A percentile compares a stretch with the other conserved stretches of the same genome.
Evolutionary conservation across 2,888 invertebrate genomes (phyloP).

Genomic region (Cyclophora albipunctata): DNA sequence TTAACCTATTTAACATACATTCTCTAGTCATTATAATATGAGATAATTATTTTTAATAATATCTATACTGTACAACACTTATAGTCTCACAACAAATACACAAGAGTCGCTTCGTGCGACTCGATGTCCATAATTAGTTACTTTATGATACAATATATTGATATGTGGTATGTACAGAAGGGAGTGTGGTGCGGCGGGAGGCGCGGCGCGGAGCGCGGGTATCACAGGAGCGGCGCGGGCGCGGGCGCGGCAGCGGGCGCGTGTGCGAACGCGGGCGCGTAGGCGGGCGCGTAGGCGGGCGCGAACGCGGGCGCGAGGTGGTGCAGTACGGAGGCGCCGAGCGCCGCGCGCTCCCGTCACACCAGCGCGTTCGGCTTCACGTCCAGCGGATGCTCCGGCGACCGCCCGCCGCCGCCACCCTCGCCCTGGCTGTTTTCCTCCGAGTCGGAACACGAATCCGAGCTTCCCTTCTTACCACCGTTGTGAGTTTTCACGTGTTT

Average conservation of each 20-base stretch:
- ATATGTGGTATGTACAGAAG: constrained; percentile 66
- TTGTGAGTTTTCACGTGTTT: constrained; percentile 98
- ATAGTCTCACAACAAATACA: constrained; percentile 60
- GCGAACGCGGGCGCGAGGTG: constrained; percentile 59
- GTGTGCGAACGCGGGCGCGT: constrained; percentile 41
- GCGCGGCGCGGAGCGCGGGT: constrained; percentile 17
- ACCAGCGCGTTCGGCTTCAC: constrained; percentile 84
- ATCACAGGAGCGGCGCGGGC: constrained; percentile 1
- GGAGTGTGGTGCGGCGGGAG: constrained; percentile 3
- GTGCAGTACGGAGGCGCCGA: constrained; percentile 41
- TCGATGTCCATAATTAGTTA: constrained; percentile 44
- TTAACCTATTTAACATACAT: constrained; percentile 57
- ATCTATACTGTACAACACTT: constrained; percentile 72
- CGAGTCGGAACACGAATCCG: constrained; percentile 92
- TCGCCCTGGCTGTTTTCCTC: constrained; percentile 89
- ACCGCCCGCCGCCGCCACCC: constrained; percentile 68
- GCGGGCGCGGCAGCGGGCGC: constrained; percentile 9
- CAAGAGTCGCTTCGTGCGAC: constrained; percentile 36
- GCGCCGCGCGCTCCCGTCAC: constrained; percentile 82
- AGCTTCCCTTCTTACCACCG: constrained; percentile 82
- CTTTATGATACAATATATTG: constrained; percentile 52
- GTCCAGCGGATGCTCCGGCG: constrained; percentile 78
- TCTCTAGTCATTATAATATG: constrained; percentile 35
- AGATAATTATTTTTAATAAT: constrained; percentile 61
- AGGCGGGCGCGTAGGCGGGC: constrained; percentile 55